Evolutionary conservation across 2,797 vertebrate genomes (phyloP).

Genomic region (Momotus momota): DNA sequence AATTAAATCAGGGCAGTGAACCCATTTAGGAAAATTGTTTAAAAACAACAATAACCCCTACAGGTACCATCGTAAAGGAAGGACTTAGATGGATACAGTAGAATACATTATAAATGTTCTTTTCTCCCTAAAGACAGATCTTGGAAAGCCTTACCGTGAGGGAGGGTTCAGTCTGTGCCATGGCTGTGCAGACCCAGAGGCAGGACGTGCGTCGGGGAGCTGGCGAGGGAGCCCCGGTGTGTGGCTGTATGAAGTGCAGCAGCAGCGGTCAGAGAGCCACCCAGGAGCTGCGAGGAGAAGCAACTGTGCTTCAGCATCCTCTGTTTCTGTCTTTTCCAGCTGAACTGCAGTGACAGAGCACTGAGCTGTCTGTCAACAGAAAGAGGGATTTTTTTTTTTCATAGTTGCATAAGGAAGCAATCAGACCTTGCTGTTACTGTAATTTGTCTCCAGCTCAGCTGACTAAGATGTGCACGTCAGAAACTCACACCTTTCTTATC

Average conservation of each 20-base stretch:
- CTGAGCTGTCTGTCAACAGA: not conserved
- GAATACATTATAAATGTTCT: not conserved
- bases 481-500: not conserved
- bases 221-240: fast-evolving
- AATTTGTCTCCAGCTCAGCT: not conserved
- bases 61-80: not conserved
- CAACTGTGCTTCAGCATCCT: fast-evolving
- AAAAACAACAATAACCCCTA: not conserved
- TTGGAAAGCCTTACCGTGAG: not conserved
- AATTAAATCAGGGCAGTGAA: not conserved
- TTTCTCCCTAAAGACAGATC: not conserved
- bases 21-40: not conserved
- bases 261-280: fast-evolving
- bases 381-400: not conserved
- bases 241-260: fast-evolving
- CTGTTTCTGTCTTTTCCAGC: not conserved
- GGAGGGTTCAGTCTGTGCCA: fast-evolving
- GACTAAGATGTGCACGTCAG: not conserved
- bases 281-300: fast-evolving
- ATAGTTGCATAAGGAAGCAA: conserved; percentile 15
- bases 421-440: not conserved
- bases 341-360: not conserved
- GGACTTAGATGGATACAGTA: not conserved
- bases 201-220: fast-evolving
- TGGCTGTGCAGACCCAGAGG: not conserved